Evolutionary conservation across 1,140 invertebrate species (phyloP), one percentile per base, ranked within the genome.

Genomic region (Anagrus nilaparvatae): DNA sequence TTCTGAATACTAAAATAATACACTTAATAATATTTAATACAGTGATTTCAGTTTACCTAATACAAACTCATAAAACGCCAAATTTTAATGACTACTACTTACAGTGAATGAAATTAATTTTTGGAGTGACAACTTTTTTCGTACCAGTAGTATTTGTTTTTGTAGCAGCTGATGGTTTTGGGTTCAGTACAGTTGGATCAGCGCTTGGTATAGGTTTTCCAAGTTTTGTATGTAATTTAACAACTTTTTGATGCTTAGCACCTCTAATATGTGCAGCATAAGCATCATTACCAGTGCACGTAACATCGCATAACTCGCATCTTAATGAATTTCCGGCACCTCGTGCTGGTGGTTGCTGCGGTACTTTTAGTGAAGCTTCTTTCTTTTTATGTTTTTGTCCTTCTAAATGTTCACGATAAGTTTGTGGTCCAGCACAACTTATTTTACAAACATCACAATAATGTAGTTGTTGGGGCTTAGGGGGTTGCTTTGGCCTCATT

Each of bases 301-400:
- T 94, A 5, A 99, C 91, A 70, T 97, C 92, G 65, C 95, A 99
- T 8, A 99, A 75, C 59, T 91, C 87, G 65, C 87, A 90, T 27
- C 87, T 75, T 40, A 88, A 69, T 4, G 75, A 77, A 58, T 85
- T 86, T 19, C 79, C 78, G 42, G 80, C 80, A 18, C 60, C 64
- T 5, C 58, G 55, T 4, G 61, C 62, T 32, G 59, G 69, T 55
- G 58, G 74, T 58, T 62, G 74, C 52, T 68, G 61, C 24, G 71
- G 79, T 72, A 75, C 78, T 69, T 95, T 95, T 13, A 84, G 74
- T 8, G 87, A 83, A 10, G 87, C 87, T 61, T 97, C 95, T 61
- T 96, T 95, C 73, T 97, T 97, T 71, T 98, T 98, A 67, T 99
- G 95, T 61, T 96, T 95, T 66, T 97, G 92, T 0, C 95, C 95